Percentiles rank a stretch among this genome's conserved stretches.
Conservation (phyloP, 2,797 vertebrate species). For the Emydoidea blandingii region DNA sequence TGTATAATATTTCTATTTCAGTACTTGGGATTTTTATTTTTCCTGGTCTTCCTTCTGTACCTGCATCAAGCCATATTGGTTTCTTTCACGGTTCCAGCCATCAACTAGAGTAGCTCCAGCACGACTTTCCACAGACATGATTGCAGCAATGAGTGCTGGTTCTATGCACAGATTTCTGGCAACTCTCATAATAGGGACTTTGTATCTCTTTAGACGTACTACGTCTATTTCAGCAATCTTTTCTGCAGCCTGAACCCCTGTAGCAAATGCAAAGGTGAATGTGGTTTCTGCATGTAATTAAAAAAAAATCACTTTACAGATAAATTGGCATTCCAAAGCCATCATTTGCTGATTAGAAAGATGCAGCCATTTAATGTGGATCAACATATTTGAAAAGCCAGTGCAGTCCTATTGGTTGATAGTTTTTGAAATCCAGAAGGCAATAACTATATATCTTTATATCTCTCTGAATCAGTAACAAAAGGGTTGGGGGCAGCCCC, state of each 20-base stretch:
- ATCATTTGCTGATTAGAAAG: neutral
- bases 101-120: conserved; percentile 25
- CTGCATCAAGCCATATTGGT: conserved; percentile 70
- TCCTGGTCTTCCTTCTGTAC: neutral
- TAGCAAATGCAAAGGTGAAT: fast-evolving
- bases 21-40: neutral
- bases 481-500: neutral
- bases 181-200: conserved; percentile 51
- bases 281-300: neutral
- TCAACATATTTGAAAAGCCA: neutral
- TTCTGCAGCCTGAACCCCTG: conserved; percentile 16
- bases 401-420: fast-evolving
- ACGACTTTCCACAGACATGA: conserved; percentile 68
- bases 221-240: conserved; percentile 41
- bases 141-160: conserved; percentile 34
- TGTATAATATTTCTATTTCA: fast-evolving
- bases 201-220: conserved; percentile 35
- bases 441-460: neutral
- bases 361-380: fast-evolving
- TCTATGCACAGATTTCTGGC: conserved; percentile 69
- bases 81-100: conserved; percentile 30
- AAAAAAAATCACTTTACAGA: fast-evolving
- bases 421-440: neutral
- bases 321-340: neutral
- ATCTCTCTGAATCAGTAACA: neutral